Percentiles rank a stretch among this genome's conserved stretches.
Evolutionary conservation across 2,888 invertebrate genomes (phyloP).

Genomic region (Torymus texanus): DNA sequence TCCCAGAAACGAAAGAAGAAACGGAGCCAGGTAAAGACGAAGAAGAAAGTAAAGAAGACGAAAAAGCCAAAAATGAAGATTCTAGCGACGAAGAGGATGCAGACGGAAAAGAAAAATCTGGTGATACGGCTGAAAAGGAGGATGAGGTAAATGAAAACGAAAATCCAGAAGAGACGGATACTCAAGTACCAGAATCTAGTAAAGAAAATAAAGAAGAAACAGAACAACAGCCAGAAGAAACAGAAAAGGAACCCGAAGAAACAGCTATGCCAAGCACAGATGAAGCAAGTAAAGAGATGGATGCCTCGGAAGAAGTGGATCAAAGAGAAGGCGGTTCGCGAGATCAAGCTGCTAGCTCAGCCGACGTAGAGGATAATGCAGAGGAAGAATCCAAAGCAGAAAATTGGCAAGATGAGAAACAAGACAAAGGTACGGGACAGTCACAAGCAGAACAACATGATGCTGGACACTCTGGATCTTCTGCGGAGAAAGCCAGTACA

Average conservation of each 20-base stretch:
- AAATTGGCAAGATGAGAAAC: conserved; percentile 66
- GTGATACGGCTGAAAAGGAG: conserved; percentile 67
- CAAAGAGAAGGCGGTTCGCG: conserved; percentile 72
- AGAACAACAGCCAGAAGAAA: conserved; percentile 70
- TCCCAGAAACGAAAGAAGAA: conserved; percentile 70
- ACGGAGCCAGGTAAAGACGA: conserved; percentile 69
- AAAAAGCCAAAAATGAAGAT: conserved; percentile 70
- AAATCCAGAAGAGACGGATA: conserved; percentile 64
- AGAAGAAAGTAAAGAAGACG: background rate
- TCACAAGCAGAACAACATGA: conserved; percentile 85
- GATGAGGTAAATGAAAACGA: conserved; percentile 62
- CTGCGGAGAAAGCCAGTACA: conserved; percentile 71
- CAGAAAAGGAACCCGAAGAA: conserved; percentile 72
- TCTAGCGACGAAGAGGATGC: conserved; percentile 75
- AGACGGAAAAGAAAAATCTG: conserved; percentile 67
- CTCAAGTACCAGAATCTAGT: conserved; percentile 63
- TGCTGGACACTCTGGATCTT: conserved; percentile 81
- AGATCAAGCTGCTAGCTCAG: conserved; percentile 66
- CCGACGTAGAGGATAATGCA: conserved; percentile 25
- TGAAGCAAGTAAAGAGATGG: conserved; percentile 70
- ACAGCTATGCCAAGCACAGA: conserved; percentile 69
- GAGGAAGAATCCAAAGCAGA: conserved; percentile 44
- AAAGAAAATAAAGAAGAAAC: conserved; percentile 73
- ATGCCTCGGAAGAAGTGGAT: conserved; percentile 77
- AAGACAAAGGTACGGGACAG: conserved; percentile 83